Base-by-base conservation (phyloP, 2,797 vertebrate species). In the Setipinna tenuifilis region DNA sequence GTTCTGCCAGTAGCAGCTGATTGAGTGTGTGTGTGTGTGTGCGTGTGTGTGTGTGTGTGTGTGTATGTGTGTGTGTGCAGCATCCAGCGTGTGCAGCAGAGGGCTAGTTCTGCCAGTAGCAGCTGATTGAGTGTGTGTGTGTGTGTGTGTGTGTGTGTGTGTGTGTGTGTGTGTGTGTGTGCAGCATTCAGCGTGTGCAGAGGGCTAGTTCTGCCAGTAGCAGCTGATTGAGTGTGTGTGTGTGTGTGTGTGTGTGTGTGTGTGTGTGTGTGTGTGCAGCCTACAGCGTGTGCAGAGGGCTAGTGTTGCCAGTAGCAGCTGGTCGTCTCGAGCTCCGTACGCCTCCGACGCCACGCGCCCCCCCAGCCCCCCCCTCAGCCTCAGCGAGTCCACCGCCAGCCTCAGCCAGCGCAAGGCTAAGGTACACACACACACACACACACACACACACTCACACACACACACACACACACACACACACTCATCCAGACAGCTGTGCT, bases 331-430 rank as follows among this genome's bases (percentile, higher is more conserved):
- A 85, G 95, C 92, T 90, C 91, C 95, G 83, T 94, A 83, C 31
- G 92, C 94, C 14, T 93, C 93, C 84, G 88, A 91, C 21, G 91
- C 93, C 16, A 91, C 88, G 82, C 91, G 93, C 88, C 93, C 93
- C 83, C 91, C 94, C 84, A 95, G 93, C 90, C 94, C 94, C 81
- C 95, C 93, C 87, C 92, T 95, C 89, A 92, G 93, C 83, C 91
- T 95, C 88, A 96, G 94, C 17, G 94, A 96, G 81, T 96, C 95
- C 86, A 93, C 92, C 0, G 84, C 94, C 86, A 95, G 94, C 85
- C 93, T 96, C 82, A 94, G 91, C 88, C 95, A 96, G 91, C 95
- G 91, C 83, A 96, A 95, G 91, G 86, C 92, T 17, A 96, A 95
- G 95, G 95, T 96, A 92, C 83, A 17, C 68, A 35, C 68, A 41